Percentiles rank a stretch among this genome's conserved stretches.
phyloP scores from a whole-genome alignment of 2,888 invertebrate species.

The Sesia apiformis region DNA sequence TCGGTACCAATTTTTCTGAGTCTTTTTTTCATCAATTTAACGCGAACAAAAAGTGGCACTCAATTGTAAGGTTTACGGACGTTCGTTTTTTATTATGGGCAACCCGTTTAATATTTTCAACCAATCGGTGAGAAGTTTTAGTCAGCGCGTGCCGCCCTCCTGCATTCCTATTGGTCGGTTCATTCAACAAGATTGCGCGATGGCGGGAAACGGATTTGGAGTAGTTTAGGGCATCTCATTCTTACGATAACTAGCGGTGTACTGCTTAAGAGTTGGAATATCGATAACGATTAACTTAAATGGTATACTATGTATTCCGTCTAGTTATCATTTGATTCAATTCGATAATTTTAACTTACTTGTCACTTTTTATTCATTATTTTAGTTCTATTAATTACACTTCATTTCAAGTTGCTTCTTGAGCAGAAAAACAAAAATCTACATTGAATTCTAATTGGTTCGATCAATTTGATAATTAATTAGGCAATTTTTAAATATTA shows the following conservation, averaged over 20 bases:
- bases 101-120: slow-evolving; percentile 63
- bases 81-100: slow-evolving; percentile 53
- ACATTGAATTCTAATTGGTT: too few species aligned
- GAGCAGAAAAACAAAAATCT: too few species aligned
- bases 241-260: slow-evolving; percentile 45
- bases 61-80: slow-evolving; percentile 64
- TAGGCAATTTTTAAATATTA: too few species aligned
- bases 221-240: slow-evolving; percentile 60
- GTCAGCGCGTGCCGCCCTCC: slow-evolving; percentile 55
- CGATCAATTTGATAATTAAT: too few species aligned
- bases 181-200: slow-evolving; percentile 58
- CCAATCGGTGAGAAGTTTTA: slow-evolving; percentile 45
- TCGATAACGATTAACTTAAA: neutral
- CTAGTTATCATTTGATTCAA: too few species aligned
- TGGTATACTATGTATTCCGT: too few species aligned
- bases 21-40: slow-evolving; percentile 72
- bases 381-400: too few species aligned
- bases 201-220: slow-evolving; percentile 66
- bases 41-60: slow-evolving; percentile 68
- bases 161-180: slow-evolving; percentile 46
- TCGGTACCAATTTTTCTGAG: slow-evolving; percentile 59
- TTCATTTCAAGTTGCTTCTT: too few species aligned
- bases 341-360: too few species aligned
- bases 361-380: too few species aligned
- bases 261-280: neutral